Percentiles rank a stretch among this genome's conserved stretches.
Conservation (phyloP, 2,797 vertebrate species). For the Melanotaenia nigrans region DNA sequence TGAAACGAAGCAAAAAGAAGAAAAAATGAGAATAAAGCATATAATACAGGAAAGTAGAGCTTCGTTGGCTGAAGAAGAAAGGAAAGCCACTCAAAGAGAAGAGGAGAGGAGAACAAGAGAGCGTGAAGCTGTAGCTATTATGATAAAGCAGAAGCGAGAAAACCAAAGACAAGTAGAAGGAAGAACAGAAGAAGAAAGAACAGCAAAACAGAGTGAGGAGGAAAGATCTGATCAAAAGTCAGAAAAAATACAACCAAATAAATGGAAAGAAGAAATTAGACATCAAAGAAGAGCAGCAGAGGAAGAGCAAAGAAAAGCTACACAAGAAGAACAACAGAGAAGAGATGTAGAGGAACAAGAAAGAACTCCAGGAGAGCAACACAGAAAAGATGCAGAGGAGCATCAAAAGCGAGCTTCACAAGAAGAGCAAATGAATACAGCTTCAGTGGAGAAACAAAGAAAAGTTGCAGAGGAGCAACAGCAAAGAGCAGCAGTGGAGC, state of each 20-base stretch:
- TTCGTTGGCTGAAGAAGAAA: conserved; percentile 58
- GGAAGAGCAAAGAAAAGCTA: conserved; percentile 7
- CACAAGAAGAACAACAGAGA: conserved; percentile 5
- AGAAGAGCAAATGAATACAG: conserved; percentile 11
- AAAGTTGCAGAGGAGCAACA: neutral
- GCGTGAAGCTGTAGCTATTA: conserved; percentile 52
- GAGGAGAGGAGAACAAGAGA: conserved; percentile 62
- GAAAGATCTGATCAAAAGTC: neutral
- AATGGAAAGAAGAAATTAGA: conserved; percentile 23
- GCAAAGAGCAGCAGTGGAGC: conserved; percentile 7
- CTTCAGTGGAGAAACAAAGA: neutral
- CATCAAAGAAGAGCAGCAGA: neutral
- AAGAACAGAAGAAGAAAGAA: conserved; percentile 41
- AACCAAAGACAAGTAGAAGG: conserved; percentile 54
- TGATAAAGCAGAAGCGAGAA: conserved; percentile 56
- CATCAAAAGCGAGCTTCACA: neutral
- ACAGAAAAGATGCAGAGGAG: neutral
- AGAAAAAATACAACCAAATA: neutral
- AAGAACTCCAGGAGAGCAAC: too few relatives aligned
- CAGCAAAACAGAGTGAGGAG: conserved; percentile 17
- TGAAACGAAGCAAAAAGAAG: conserved; percentile 33
- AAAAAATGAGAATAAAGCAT: conserved; percentile 49
- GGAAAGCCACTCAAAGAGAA: conserved; percentile 53
- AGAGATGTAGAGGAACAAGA: neutral
- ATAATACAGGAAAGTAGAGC: conserved; percentile 57